These are phyloP conservation scores for Serilophus lunatus DNA, from an alignment of 2,113 vertebrate genomes.

Conservation along the genomic window DNA sequence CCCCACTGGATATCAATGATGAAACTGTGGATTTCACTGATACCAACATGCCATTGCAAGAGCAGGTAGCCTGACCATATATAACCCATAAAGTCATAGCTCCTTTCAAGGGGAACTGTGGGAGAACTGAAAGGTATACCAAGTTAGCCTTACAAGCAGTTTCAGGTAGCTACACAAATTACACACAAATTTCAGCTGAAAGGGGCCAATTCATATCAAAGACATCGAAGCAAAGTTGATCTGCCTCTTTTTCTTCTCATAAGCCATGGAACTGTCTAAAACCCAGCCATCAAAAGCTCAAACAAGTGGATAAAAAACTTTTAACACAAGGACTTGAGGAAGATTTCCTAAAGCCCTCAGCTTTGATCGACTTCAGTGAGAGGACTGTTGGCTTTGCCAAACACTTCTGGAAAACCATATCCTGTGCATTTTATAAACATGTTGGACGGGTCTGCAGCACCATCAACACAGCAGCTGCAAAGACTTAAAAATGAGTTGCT, in stretches of 20 bases:
- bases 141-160: neutral
- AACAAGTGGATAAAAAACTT: neutral
- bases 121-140: neutral
- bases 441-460: neutral
- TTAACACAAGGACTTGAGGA: neutral
- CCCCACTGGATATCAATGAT: neutral
- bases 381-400: neutral
- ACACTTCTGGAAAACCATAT: neutral
- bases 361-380: neutral
- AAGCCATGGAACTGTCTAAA: neutral
- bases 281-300: neutral
- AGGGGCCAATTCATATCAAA: neutral
- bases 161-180: neutral
- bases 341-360: neutral
- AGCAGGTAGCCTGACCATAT: neutral
- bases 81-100: neutral
- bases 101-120: neutral
- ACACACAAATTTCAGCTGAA: fast-evolving
- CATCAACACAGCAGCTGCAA: neutral
- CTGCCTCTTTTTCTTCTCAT: neutral
- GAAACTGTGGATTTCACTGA: neutral
- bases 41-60: neutral
- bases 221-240: neutral
- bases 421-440: neutral
- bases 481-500: fast-evolving